Base-by-base conservation (phyloP, 2,113 vertebrate species). In the Apteryx owenii region DNA sequence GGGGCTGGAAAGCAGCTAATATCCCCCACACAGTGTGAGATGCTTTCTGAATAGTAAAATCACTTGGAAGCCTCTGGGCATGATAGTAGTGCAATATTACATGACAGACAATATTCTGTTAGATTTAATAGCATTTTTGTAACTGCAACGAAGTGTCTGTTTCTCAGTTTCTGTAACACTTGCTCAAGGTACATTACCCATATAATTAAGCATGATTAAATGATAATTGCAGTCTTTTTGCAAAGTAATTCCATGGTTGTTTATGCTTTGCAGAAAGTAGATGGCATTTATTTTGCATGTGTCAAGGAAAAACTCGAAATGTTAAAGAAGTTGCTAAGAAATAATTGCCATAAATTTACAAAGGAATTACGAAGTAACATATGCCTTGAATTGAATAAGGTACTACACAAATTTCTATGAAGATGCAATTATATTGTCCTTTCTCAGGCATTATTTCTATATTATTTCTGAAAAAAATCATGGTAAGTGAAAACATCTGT, bases 131-230 rank as follows among this genome's bases (percentile, higher is more conserved):
- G 26, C 44, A 25, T 84, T 95, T 95, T 53, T 95, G 75, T 85
- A 84, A 86, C 71, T 86, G 50, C 42, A 95, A 88, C 0, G 0
- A 71, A 95, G 86, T 89, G 86, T 96, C 75, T 95, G 53, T 81
- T 86, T 95, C 93, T 88, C 73, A 86, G 75, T 89, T 96, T 97
- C 95, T 91, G 33, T 93, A 95, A 94, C 93, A 84, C 93, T 96
- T 96, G 90, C 94, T 97, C 1, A 5, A 97, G 96, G 96, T 96
- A 96, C 94, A 95, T 97, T 97, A 96, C 90, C 88, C 93, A 65
- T 95, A 95, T 95, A 97, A 98, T 98, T 97, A 98, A 96, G 65
- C 83, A 78, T 48, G 93, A 97, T 97, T 96, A 96, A 95, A 95
- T 92, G 90, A 96, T 95, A 97, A 98, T 97, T 97, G 89, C 85